A percentile compares a stretch with the other conserved stretches of the same genome.
These are phyloP conservation scores for Elegia similella DNA, from an alignment of 2,888 invertebrate species.

Conservation along the genomic window DNA sequence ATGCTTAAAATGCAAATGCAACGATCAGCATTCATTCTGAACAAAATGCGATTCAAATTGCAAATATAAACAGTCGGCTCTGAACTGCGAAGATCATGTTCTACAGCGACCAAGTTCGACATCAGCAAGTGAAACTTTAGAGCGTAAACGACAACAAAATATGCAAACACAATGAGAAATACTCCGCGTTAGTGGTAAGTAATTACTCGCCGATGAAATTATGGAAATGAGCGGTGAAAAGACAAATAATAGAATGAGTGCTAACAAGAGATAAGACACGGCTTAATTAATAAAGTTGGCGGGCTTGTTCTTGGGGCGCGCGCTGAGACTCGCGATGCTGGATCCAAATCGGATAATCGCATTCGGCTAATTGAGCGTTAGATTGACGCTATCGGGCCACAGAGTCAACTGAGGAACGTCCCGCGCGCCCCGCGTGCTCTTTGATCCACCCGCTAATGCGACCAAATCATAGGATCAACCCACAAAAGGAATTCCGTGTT, in stretches of 20 bases:
- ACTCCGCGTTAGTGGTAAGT: conserved; percentile 72
- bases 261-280: conserved; percentile 82
- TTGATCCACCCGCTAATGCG: conserved; percentile 57
- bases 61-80: conserved; percentile 21
- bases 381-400: conserved; percentile 77
- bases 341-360: conserved; percentile 78
- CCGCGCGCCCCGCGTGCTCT: conserved; percentile 34
- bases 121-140: conserved; percentile 54
- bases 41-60: conserved; percentile 20
- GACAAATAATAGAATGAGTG: conserved; percentile 82
- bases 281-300: conserved; percentile 82
- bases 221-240: conserved; percentile 81
- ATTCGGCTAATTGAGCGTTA: conserved; percentile 79
- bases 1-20: conserved; percentile 28
- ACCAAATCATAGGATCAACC: conserved; percentile 56
- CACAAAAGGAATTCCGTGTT: conserved; percentile 43
- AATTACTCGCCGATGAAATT: conserved; percentile 79
- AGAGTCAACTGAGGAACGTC: conserved; percentile 44
- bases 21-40: conserved; percentile 17
- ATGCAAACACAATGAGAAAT: conserved; percentile 73
- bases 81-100: conserved; percentile 24
- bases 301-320: conserved; percentile 69
- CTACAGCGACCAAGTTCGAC: conserved; percentile 40
- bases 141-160: conserved; percentile 68
- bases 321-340: conserved; percentile 64